Conservation (phyloP, 2,888 invertebrate species). For the Tubulanus polymorphus region DNA sequence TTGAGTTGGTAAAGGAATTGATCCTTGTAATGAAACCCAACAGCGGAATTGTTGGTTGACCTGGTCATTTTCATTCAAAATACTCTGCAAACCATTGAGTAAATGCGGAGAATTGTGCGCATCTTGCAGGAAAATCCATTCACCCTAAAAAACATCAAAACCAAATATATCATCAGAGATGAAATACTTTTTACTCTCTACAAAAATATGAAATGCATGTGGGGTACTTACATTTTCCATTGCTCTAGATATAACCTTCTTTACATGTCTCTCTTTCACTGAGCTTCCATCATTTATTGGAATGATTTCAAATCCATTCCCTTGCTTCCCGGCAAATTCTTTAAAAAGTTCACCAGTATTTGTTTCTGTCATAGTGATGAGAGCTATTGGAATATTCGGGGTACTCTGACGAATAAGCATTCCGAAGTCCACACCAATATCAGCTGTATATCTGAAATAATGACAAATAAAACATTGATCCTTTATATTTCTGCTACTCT, state of each 20-base stretch:
- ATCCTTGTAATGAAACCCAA: constrained; percentile 40
- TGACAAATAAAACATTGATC: constrained; percentile 1
- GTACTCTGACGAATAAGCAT: constrained; percentile 37
- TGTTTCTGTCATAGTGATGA: too few species aligned
- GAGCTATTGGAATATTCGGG: constrained; percentile 38
- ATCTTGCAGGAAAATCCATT: constrained; percentile 48
- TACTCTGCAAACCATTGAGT: constrained; percentile 36
- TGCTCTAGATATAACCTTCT: constrained; percentile 38
- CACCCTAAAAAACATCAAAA: constrained; percentile 29
- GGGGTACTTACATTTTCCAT: constrained; percentile 36
- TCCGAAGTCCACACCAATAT: constrained; percentile 39
- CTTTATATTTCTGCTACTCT: too few species aligned
- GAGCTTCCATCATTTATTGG: constrained; percentile 33
- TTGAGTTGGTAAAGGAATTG: constrained; percentile 30
- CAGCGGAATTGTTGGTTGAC: constrained; percentile 43
- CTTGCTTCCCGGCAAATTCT: constrained; percentile 43
- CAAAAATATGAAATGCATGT: background rate
- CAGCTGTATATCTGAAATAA: constrained; percentile 35
- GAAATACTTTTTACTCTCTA: background rate
- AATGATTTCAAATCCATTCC: constrained; percentile 22
- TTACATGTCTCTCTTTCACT: constrained; percentile 32
- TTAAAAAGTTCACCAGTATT: constrained; percentile 40
- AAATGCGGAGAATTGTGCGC: constrained; percentile 45
- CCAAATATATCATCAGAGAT: background rate
- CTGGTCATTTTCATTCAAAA: constrained; percentile 31